Evolutionary conservation across 2,113 vertebrate species (phyloP).

Genomic region (Myotis davidii): DNA sequence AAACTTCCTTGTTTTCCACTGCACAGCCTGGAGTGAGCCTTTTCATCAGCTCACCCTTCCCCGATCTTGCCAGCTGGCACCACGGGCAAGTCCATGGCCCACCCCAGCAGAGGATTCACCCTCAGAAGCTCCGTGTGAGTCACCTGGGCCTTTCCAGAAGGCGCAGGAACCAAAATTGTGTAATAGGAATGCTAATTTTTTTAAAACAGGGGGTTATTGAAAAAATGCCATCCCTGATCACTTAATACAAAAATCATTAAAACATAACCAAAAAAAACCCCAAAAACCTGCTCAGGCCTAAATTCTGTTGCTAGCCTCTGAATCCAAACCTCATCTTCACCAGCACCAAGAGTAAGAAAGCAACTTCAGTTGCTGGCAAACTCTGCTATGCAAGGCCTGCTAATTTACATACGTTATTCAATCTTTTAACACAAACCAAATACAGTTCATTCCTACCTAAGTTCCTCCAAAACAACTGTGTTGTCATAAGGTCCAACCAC

Average conservation of each 20-base stretch:
- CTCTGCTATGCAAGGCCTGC: not conserved
- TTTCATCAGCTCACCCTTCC: not conserved
- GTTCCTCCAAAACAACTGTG: slow-evolving; percentile 96
- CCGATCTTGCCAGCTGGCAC: slow-evolving; percentile 3
- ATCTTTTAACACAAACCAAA: not conserved
- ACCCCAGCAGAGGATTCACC: not conserved
- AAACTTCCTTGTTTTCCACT: slow-evolving; percentile 31
- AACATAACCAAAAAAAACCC: not conserved
- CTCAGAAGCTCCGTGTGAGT: not conserved
- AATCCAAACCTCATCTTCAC: not conserved
- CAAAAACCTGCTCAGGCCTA: not conserved
- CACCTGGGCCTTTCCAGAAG: slow-evolving; percentile 33
- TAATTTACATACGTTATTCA: not conserved
- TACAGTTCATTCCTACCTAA: slow-evolving; percentile 88
- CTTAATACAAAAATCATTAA: slow-evolving; percentile 28
- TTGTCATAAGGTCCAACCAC: slow-evolving; percentile 95
- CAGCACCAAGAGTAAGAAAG: slow-evolving; percentile 14
- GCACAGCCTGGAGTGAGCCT: slow-evolving; percentile 33
- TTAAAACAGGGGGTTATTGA: not conserved
- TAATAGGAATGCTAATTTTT: not conserved
- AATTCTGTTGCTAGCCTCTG: not conserved
- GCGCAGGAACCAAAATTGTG: not conserved
- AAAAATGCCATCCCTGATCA: not conserved
- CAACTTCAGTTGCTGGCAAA: not conserved
- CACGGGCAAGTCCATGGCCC: not conserved